These are phyloP conservation scores for Gastrophysa polygoni DNA, from an alignment of 2,888 invertebrate genomes.

Conservation along the genomic window DNA sequence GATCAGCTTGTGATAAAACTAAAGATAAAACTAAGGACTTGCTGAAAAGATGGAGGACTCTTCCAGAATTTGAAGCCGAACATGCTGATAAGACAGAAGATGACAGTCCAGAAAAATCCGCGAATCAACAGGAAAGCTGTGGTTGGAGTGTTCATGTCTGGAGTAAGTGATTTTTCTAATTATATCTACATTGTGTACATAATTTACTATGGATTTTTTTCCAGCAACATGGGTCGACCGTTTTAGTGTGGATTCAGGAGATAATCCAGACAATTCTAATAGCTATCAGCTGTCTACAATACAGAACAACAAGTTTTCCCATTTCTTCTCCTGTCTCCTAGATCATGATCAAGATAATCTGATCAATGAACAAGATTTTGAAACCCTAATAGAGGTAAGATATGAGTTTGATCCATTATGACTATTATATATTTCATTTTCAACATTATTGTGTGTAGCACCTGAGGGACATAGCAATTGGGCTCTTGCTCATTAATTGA, in stretches of 20 bases:
- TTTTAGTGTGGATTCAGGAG: slow-evolving; percentile 69
- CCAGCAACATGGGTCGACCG: slow-evolving; percentile 78
- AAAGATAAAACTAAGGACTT: slow-evolving; percentile 76
- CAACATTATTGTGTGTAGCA: too few species aligned
- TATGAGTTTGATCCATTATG: too few species aligned
- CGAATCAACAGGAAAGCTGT: slow-evolving; percentile 60
- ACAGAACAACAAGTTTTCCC: slow-evolving; percentile 72
- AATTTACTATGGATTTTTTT: slow-evolving; percentile 24
- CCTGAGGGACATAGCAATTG: too few species aligned
- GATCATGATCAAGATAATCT: slow-evolving; percentile 76
- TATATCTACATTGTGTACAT: not conserved
- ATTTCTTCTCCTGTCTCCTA: slow-evolving; percentile 73
- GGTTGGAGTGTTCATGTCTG: slow-evolving; percentile 81
- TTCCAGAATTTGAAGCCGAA: slow-evolving; percentile 65
- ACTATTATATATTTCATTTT: not conserved
- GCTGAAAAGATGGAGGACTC: slow-evolving; percentile 71
- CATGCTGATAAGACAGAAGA: slow-evolving; percentile 56
- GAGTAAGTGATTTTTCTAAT: slow-evolving; percentile 63
- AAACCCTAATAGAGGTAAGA: slow-evolving; percentile 69
- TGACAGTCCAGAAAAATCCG: slow-evolving; percentile 51
- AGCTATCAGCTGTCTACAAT: slow-evolving; percentile 66
- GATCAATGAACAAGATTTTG: slow-evolving; percentile 73
- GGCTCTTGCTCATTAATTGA: not conserved
- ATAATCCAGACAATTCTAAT: slow-evolving; percentile 61
- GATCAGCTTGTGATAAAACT: slow-evolving; percentile 76